Conservation (phyloP, 92 coral and sea anemone genomes). For the Heteractis magnifica region DNA sequence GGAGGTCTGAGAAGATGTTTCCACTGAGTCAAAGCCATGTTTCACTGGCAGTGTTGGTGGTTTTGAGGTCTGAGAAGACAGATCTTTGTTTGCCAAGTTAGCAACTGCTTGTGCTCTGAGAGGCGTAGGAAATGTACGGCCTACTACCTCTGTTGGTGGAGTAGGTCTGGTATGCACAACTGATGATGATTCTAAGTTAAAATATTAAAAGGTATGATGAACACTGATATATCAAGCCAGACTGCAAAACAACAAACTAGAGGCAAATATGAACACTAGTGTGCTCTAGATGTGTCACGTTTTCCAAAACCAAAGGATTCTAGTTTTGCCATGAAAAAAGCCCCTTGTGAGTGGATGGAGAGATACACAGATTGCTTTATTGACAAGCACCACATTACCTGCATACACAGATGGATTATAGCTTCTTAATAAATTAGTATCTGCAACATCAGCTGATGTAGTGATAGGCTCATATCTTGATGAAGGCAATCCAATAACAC, state of each 20-base stretch:
- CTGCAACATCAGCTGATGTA: slow-evolving; percentile 9
- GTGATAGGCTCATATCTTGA: background rate
- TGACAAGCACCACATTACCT: slow-evolving; percentile 23
- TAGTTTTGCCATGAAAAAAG: too few relatives aligned
- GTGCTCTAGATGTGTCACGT: too few relatives aligned
- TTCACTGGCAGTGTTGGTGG: slow-evolving; percentile 42
- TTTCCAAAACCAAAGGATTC: too few relatives aligned
- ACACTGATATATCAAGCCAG: too few relatives aligned
- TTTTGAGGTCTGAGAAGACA: slow-evolving; percentile 48
- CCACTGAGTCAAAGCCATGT: slow-evolving; percentile 76
- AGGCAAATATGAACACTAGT: too few relatives aligned
- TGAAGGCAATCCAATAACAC: slow-evolving; percentile 10
- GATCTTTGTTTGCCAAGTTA: slow-evolving; percentile 79
- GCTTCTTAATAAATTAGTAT: slow-evolving; percentile 10
- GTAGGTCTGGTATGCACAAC: slow-evolving; percentile 44
- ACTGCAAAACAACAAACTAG: too few relatives aligned
- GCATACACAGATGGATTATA: slow-evolving; percentile 55
- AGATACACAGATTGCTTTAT: too few relatives aligned
- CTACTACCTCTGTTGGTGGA: slow-evolving; percentile 73
- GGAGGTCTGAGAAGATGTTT: slow-evolving; percentile 83
- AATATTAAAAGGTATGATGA: background rate
- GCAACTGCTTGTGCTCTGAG: slow-evolving; percentile 97
- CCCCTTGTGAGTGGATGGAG: too few relatives aligned
- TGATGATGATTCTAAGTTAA: slow-evolving; percentile 23
- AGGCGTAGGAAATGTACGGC: slow-evolving; percentile 90